Conservation (phyloP, 2,113 vertebrate genomes). For the Ochotona princeps region DNA sequence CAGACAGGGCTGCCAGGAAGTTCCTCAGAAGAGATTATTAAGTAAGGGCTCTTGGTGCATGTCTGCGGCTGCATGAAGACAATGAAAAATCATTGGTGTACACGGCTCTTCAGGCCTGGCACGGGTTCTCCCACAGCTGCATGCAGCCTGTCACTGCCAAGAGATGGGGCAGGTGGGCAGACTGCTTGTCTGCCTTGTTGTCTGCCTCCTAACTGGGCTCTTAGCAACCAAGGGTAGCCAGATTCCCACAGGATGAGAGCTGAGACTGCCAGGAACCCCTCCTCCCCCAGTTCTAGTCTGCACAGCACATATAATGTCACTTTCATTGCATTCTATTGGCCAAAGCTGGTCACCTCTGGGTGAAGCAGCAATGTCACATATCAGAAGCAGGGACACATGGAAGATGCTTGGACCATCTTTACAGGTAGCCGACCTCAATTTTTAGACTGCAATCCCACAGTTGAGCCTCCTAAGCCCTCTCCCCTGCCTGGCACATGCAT, state of each 20-base stretch:
- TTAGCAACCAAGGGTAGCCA: not conserved
- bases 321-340: not conserved
- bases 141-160: no score
- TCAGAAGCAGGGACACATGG: not conserved
- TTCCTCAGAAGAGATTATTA: not conserved
- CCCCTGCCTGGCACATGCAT: no score
- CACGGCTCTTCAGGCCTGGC: not conserved
- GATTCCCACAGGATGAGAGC: not conserved
- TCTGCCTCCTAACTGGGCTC: not conserved
- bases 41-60: not conserved
- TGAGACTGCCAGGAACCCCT: not conserved
- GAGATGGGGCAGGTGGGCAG: no score
- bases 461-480: rapidly evolving
- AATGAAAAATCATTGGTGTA: not conserved
- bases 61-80: not conserved
- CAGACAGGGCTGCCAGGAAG: not conserved
- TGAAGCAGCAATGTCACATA: not conserved
- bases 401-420: not conserved
- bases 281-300: not conserved
- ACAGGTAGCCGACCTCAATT: not conserved
- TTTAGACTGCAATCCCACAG: not conserved
- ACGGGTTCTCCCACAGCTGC: not conserved
- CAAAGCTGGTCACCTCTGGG: not conserved
- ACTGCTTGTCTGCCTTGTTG: not conserved
- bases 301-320: no score